Base-by-base conservation (phyloP, 2,888 invertebrate genomes). In the Dysmachus trigonus region DNA sequence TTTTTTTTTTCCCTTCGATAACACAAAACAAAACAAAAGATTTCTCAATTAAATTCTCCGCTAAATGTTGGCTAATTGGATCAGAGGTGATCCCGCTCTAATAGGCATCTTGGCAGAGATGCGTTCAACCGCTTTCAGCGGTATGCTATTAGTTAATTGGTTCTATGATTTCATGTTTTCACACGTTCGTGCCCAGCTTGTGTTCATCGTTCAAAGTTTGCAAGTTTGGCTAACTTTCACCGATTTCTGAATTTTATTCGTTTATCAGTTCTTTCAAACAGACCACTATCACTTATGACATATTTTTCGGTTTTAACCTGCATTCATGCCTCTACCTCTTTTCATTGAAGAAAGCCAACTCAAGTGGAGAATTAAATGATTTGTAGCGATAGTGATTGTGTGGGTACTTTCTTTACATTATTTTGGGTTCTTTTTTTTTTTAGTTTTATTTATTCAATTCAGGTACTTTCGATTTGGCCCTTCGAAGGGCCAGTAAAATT, bases 151-250 rank as follows among this genome's bases (percentile, higher is more conserved):
- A 79, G 79, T 79, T 79, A 79, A 79, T 79, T 79, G 51, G 31
- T 47, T 51, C 79, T 27, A 79, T 47, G 27, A 51, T 79, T 79
- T 79, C 79, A 22, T 18, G 71, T 27, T 38, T 47, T 71, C 53
- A 62, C 53, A 53, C 71, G 41, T 62, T 62, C 62, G 13, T 82
- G 82, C 33, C 31, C 47, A 18, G n/a, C 35, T 7, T 62, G 27
- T 53, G 4, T 35, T 27, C 35, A 62, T 71, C 35, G n/a, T 18
- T 33, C 18, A 18, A 82, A 35, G 27, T 71, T 53, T 82, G 82
- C 82, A 82, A 35, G n/a, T 82, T 82, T 62, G 53, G 62, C 18
- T 22, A 82, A 82, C 82, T 62, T 82, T 82, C 71, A 31, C 82
- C 62, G 47, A 33, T 82, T 82, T 53, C 18, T 71, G 82, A 18